Conservation (phyloP, 2,797 vertebrate species). For the Mareca penelope region DNA sequence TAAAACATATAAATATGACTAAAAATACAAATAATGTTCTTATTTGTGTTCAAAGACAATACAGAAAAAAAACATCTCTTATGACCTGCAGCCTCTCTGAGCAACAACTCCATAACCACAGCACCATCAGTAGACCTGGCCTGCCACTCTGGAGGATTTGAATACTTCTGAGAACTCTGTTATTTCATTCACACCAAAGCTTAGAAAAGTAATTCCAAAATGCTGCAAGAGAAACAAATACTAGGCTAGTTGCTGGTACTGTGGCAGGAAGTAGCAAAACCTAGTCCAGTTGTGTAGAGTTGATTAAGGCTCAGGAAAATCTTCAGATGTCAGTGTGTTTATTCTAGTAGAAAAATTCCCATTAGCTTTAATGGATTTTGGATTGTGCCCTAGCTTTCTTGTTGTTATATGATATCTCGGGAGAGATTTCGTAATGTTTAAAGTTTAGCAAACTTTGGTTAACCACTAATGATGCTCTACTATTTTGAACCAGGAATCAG, state of each 20-base stretch:
- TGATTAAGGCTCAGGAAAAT: not conserved
- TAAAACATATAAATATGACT: not conserved
- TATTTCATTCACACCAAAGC: not conserved
- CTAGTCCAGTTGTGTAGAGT: not conserved
- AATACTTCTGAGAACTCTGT: not conserved
- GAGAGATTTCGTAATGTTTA: not conserved
- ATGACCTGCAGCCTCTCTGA: not conserved
- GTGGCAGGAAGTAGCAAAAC: not conserved
- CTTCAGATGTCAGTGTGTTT: not conserved
- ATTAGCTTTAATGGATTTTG: not conserved
- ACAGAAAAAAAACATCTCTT: not conserved
- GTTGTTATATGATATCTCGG: not conserved
- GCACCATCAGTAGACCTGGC: not conserved
- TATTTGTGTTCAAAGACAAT: not conserved
- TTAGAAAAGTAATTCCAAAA: not conserved
- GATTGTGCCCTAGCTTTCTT: not conserved
- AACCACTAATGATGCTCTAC: not conserved
- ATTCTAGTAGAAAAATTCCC: not conserved
- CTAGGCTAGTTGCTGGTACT: not conserved
- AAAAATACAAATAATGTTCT: not conserved
- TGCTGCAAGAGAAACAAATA: not conserved
- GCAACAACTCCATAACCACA: not conserved
- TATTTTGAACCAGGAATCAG: not conserved
- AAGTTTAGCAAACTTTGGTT: not conserved
- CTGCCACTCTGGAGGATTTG: accelerated